Evolutionary conservation across 2,113 vertebrate species (phyloP).

Genomic region (Tachycineta bicolor): DNA sequence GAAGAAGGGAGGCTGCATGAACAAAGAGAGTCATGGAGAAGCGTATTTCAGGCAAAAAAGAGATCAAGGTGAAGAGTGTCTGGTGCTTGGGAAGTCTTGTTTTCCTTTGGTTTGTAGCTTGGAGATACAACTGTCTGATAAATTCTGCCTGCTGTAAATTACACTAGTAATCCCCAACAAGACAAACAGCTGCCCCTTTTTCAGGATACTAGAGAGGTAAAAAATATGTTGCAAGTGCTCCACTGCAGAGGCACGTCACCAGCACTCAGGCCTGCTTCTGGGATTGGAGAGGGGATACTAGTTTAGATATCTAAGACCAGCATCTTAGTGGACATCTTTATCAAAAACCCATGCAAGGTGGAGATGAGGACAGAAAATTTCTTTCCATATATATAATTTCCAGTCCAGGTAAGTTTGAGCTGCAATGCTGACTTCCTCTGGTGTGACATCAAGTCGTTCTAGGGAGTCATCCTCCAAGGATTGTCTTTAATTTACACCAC

Average conservation of each 20-base stretch:
- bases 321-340: background rate
- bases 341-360: background rate
- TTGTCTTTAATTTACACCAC: background rate
- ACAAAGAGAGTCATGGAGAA: background rate
- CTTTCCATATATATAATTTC: background rate
- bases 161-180: background rate
- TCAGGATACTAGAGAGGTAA: background rate
- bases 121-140: background rate
- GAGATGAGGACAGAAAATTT: background rate
- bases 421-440: background rate
- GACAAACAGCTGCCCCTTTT: background rate
- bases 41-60: background rate
- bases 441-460: background rate
- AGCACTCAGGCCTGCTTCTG: background rate
- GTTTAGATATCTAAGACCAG: background rate
- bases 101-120: background rate
- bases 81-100: background rate
- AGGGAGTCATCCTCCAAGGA: background rate
- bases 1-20: background rate
- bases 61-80: background rate
- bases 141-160: background rate
- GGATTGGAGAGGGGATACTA: rapidly evolving
- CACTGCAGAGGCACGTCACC: rapidly evolving
- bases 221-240: background rate
- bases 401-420: background rate